phyloP scores from a whole-genome alignment of 1,140 invertebrate genomes.

The Mesaphorura yosii region DNA sequence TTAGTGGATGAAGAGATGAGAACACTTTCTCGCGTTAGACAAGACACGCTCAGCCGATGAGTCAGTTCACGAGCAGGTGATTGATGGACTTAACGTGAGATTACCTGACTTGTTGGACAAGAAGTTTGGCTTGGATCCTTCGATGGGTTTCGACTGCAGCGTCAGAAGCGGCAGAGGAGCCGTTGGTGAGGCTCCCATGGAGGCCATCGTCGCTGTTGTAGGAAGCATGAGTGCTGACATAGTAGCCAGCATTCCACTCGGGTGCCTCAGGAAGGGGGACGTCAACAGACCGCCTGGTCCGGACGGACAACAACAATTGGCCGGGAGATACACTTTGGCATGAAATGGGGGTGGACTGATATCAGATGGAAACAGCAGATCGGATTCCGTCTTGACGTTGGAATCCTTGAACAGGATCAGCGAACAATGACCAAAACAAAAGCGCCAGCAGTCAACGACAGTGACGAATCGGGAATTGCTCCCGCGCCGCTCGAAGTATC shows the following conservation, averaged over 20 bases:
- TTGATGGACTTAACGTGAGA: background rate
- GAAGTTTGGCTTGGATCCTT: conserved; percentile 11
- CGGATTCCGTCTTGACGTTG: conserved; percentile 31
- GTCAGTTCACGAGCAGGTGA: background rate
- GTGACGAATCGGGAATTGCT: too few species aligned
- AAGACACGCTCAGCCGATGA: background rate
- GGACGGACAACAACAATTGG: conserved; percentile 30
- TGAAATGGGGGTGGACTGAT: conserved; percentile 29
- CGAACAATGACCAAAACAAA: too few species aligned
- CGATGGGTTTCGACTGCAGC: conserved; percentile 20
- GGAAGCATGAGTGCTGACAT: conserved; percentile 32
- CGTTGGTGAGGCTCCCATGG: conserved; percentile 18
- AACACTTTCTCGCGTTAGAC: too few species aligned
- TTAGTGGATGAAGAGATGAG: too few species aligned
- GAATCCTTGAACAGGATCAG: too few species aligned
- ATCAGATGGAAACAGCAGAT: conserved; percentile 27
- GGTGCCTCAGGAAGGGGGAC: conserved; percentile 28
- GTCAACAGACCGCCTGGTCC: conserved; percentile 29
- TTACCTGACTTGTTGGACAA: conserved; percentile 28
- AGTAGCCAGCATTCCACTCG: conserved; percentile 30
- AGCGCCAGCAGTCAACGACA: background rate
- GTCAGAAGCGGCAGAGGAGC: conserved; percentile 24
- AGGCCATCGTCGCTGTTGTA: conserved; percentile 24
- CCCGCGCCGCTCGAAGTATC: too few species aligned
- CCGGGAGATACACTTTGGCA: conserved; percentile 32